phyloP scores from a whole-genome alignment of 2,113 vertebrate genomes.

The Nannobrachium achirus region DNA sequence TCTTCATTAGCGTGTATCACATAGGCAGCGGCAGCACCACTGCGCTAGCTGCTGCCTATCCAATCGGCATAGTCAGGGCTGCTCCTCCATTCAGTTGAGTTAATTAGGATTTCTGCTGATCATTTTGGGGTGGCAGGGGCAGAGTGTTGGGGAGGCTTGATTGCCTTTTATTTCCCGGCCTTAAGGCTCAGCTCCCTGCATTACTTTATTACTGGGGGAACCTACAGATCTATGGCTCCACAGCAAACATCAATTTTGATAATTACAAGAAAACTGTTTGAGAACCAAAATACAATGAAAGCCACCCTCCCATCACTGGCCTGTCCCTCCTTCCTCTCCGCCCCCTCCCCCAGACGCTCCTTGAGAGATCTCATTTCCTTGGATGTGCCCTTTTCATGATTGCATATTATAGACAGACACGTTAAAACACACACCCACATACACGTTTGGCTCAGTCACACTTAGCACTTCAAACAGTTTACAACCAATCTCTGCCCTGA shows the following conservation, averaged over 20 bases:
- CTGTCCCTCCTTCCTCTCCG: background rate
- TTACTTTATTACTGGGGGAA: slow-evolving; percentile 75
- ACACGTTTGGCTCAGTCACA: slow-evolving; percentile 61
- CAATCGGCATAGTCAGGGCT: slow-evolving; percentile 58
- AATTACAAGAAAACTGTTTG: slow-evolving; percentile 77
- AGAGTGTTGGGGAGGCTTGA: slow-evolving; percentile 77
- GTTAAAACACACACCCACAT: slow-evolving; percentile 61
- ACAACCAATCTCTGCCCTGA: slow-evolving; percentile 45
- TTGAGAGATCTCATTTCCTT: slow-evolving; percentile 60
- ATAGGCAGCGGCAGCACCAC: slow-evolving; percentile 12
- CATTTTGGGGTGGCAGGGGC: slow-evolving; percentile 66
- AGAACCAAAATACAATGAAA: slow-evolving; percentile 54
- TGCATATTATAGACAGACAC: slow-evolving; percentile 67
- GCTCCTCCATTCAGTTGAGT: slow-evolving; percentile 66
- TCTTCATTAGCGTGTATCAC: slow-evolving; percentile 68
- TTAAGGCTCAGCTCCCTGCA: slow-evolving; percentile 65
- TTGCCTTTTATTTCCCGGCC: slow-evolving; percentile 80
- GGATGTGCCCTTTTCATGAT: slow-evolving; percentile 70
- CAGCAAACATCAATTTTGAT: slow-evolving; percentile 80
- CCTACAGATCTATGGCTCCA: slow-evolving; percentile 73
- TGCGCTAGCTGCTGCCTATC: slow-evolving; percentile 40
- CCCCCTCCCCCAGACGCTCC: slow-evolving; percentile 39
- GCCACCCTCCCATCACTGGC: background rate
- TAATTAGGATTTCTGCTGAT: slow-evolving; percentile 82
- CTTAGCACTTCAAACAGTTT: slow-evolving; percentile 54